A percentile compares a stretch with the other conserved stretches of the same genome.
These are phyloP conservation scores for Microplitis deprimator DNA, from an alignment of 2,888 invertebrate species.

Conservation along the genomic window DNA sequence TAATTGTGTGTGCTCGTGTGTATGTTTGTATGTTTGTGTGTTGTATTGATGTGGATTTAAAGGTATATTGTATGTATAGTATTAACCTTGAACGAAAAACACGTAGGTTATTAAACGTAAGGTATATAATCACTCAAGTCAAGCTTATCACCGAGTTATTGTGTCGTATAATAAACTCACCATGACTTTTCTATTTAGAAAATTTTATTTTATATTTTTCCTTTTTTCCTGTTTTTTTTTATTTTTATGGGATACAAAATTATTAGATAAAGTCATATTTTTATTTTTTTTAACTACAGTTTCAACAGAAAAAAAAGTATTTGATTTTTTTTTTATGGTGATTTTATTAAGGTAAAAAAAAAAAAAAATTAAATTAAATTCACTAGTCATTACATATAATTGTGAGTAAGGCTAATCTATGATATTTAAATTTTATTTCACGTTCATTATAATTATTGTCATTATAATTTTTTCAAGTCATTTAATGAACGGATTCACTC, in stretches of 20 bases:
- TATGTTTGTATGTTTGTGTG: not conserved
- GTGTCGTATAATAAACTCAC: constrained; percentile 29
- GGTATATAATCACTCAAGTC: constrained; percentile 21
- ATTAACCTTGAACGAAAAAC: constrained; percentile 30
- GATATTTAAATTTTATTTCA: too few relatives aligned
- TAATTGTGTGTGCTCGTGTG: not conserved
- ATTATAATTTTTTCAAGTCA: too few relatives aligned
- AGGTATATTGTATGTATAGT: constrained; percentile 4
- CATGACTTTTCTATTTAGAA: constrained; percentile 12
- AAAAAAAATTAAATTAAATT: too few relatives aligned
- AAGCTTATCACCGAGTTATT: constrained; percentile 46
- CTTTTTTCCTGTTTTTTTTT: not conserved
- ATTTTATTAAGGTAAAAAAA: too few relatives aligned
- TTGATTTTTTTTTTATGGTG: too few relatives aligned
- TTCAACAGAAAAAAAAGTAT: too few relatives aligned
- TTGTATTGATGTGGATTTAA: not conserved
- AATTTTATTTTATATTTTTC: not conserved
- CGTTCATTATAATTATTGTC: too few relatives aligned
- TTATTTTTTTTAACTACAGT: not conserved
- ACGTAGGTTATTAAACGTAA: constrained; percentile 30
- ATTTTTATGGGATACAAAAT: not conserved
- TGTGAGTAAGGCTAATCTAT: too few relatives aligned
- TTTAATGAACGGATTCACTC: too few relatives aligned
- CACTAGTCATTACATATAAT: too few relatives aligned
- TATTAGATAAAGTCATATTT: not conserved